A percentile compares a stretch with the other conserved stretches of the same genome.
Conservation (phyloP, 2,113 vertebrate species). For the Apodemus speciosus region DNA sequence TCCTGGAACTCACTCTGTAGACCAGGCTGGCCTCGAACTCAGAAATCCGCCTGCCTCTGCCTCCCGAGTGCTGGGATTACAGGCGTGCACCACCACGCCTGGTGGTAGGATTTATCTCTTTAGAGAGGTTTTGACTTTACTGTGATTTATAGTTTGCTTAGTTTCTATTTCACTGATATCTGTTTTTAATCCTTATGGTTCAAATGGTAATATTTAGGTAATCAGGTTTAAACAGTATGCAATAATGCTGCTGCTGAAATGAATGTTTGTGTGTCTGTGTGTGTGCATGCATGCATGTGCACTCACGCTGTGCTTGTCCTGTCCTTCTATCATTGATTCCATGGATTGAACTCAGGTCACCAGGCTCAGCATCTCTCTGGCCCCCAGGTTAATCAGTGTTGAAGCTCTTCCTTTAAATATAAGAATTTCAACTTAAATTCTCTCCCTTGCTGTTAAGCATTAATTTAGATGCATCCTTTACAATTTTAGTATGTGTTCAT, state of each 20-base stretch:
- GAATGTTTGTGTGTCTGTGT: neutral
- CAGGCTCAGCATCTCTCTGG: neutral
- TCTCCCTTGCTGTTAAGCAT: neutral
- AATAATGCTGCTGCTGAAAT: neutral
- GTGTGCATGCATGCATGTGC: neutral
- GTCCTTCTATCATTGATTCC: neutral
- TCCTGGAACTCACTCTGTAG: too few species aligned
- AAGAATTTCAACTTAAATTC: slow-evolving; percentile 25
- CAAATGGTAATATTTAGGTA: neutral
- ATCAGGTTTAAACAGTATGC: neutral
- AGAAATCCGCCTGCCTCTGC: too few species aligned
- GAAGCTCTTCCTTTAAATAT: slow-evolving; percentile 4
- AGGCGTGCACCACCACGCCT: too few species aligned
- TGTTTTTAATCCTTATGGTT: neutral
- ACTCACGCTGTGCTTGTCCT: neutral
- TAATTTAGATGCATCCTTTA: neutral
- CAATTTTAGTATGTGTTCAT: neutral
- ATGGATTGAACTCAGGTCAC: neutral
- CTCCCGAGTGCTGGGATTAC: too few species aligned
- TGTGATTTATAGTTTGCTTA: neutral
- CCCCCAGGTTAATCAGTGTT: neutral
- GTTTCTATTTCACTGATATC: slow-evolving; percentile 19
- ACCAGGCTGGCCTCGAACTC: too few species aligned
- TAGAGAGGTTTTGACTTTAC: neutral
- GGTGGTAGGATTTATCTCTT: neutral